Conservation (phyloP, 2,797 vertebrate genomes). For the Anabacerthia variegaticeps region DNA sequence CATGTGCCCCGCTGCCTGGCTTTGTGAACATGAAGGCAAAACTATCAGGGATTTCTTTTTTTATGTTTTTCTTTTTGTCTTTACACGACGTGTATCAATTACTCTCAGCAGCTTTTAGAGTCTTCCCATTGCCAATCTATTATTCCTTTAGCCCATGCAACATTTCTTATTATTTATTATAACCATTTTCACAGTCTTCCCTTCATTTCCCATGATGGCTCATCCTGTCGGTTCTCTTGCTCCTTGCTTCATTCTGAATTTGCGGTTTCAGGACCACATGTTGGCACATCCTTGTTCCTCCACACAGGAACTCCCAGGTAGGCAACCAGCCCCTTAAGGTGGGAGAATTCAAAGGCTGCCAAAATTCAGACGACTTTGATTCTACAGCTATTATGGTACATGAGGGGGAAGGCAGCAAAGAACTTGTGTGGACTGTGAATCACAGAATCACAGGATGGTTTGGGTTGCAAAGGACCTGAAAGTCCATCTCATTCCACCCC, state of each 20-base stretch:
- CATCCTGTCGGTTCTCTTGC: slow-evolving; percentile 8
- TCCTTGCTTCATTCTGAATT: not conserved
- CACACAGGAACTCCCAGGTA: not conserved
- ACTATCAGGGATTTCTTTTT: not conserved
- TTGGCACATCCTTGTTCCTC: not conserved
- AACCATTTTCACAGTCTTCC: slow-evolving; percentile 18
- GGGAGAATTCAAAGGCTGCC: not conserved
- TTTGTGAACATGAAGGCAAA: slow-evolving; percentile 19
- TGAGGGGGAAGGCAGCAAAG: not conserved
- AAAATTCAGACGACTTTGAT: not conserved
- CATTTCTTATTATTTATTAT: slow-evolving; percentile 49
- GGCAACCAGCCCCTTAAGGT: not conserved
- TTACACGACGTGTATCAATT: slow-evolving; percentile 32
- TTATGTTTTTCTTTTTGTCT: not conserved
- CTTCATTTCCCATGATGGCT: slow-evolving; percentile 21
- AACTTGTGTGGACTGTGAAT: not conserved
- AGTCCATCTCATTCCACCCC: not conserved
- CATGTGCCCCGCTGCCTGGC: not conserved
- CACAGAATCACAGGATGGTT: not conserved
- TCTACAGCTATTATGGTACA: fast-evolving
- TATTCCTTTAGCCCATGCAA: slow-evolving; percentile 47
- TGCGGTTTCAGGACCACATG: not conserved
- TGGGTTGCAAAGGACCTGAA: not conserved
- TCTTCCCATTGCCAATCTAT: slow-evolving; percentile 32
- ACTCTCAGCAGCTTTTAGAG: slow-evolving; percentile 45